Conservation (phyloP, 1,140 invertebrate genomes). For the Drosophila busckii region DNA sequence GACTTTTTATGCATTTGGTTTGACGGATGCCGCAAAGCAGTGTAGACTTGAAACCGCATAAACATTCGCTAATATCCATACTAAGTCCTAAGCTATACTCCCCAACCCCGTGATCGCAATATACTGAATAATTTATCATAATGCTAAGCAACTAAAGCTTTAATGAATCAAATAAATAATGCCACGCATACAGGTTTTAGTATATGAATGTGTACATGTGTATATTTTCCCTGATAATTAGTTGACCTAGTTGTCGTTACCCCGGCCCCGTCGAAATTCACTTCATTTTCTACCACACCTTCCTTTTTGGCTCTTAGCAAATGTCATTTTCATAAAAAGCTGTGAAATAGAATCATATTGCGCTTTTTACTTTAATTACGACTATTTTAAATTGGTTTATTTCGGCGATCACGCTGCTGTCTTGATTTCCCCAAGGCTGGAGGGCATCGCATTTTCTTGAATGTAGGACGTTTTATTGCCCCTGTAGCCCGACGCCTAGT, state of each 20-base stretch:
- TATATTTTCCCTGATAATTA: slow-evolving; percentile 43
- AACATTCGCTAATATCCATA: slow-evolving; percentile 45
- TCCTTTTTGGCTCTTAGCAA: too few relatives aligned
- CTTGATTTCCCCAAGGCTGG: too few relatives aligned
- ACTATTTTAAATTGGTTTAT: too few relatives aligned
- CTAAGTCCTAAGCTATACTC: slow-evolving; percentile 18
- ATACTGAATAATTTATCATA: slow-evolving; percentile 56
- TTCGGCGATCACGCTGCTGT: too few relatives aligned
- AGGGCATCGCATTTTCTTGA: too few relatives aligned
- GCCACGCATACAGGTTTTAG: slow-evolving; percentile 35
- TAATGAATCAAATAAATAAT: slow-evolving; percentile 38
- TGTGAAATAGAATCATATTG: too few relatives aligned
- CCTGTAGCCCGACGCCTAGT: too few relatives aligned
- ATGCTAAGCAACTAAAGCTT: slow-evolving; percentile 47
- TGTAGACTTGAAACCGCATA: slow-evolving; percentile 42
- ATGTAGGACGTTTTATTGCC: too few relatives aligned
- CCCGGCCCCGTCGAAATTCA: slow-evolving; percentile 24
- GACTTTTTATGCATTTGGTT: slow-evolving; percentile 47
- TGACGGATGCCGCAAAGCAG: background rate
- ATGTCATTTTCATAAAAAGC: too few relatives aligned
- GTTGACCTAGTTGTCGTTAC: slow-evolving; percentile 40
- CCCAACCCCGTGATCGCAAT: slow-evolving; percentile 1
- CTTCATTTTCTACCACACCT: too few relatives aligned
- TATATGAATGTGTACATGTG: slow-evolving; percentile 12
- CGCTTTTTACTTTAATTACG: too few relatives aligned